These are phyloP conservation scores for Ostrea edulis DNA, from an alignment of 1,140 invertebrate species.

Conservation along the genomic window DNA sequence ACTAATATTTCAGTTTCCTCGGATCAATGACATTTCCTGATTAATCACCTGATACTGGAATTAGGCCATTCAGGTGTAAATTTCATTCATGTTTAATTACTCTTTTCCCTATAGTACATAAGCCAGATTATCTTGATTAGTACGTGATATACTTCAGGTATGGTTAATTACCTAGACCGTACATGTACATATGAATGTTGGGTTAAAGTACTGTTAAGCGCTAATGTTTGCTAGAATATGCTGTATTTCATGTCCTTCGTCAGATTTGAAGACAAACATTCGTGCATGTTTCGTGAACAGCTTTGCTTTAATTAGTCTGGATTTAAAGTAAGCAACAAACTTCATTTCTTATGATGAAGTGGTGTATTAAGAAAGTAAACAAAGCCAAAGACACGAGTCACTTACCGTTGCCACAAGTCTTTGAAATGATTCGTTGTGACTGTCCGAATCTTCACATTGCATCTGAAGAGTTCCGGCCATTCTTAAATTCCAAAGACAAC, in stretches of 20 bases:
- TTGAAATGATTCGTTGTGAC: constrained; percentile 9
- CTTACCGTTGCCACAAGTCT: background rate
- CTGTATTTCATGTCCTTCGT: too few relatives aligned
- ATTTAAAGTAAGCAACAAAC: background rate
- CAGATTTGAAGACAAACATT: background rate
- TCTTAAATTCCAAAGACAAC: background rate
- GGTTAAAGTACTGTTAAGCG: too few relatives aligned
- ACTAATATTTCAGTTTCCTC: too few relatives aligned
- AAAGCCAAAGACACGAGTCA: background rate
- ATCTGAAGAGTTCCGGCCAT: constrained; percentile 24
- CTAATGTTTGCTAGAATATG: too few relatives aligned
- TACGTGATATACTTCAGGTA: background rate
- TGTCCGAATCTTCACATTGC: constrained; percentile 4
- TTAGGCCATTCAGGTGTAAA: background rate
- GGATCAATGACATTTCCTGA: background rate
- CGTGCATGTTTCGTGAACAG: background rate
- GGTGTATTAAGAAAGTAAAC: background rate
- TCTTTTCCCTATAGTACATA: background rate
- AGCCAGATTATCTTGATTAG: background rate
- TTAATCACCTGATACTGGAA: background rate
- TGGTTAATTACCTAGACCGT: background rate
- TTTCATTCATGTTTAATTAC: constrained; percentile 2
- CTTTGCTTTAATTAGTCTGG: background rate
- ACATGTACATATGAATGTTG: background rate
- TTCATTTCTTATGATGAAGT: too few relatives aligned